phyloP scores from a whole-genome alignment of 35 echinoderm and acorn worm genomes.

The Amphiura filiformis region DNA sequence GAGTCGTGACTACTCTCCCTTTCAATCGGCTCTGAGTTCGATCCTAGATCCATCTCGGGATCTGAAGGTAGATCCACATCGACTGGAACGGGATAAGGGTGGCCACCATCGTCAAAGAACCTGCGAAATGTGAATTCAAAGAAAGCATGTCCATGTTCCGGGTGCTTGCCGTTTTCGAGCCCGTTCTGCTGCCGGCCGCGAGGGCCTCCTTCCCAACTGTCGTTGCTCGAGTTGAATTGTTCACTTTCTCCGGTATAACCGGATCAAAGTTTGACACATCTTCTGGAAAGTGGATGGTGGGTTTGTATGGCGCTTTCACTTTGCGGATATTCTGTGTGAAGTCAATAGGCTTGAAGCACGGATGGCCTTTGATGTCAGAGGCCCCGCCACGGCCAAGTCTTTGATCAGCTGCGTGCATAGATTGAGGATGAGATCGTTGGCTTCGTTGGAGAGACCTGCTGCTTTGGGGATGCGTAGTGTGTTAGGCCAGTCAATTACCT shows the following conservation, averaged over 20 bases:
- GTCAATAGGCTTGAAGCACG: constrained; percentile 64
- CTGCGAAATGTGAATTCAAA: constrained; percentile 89
- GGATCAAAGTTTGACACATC: constrained; percentile 98
- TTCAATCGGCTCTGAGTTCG: constrained; percentile 29
- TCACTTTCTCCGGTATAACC: constrained; percentile 66
- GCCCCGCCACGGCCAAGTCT: constrained; percentile 58
- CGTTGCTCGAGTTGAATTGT: constrained; percentile 60
- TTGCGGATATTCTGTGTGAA: constrained; percentile 78
- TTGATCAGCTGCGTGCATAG: constrained; percentile 70
- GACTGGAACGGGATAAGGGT: constrained; percentile 53
- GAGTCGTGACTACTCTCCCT: constrained; percentile 57
- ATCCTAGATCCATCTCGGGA: constrained; percentile 27
- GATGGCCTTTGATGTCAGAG: constrained; percentile 85
- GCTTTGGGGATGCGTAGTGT: constrained; percentile 65
- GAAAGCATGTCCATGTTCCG: constrained; percentile 85
- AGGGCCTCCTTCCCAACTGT: constrained; percentile 58
- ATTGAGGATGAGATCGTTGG: constrained; percentile 77
- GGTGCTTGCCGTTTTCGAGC: constrained; percentile 60
- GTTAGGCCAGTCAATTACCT: constrained; percentile 81
- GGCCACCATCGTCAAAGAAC: constrained; percentile 83
- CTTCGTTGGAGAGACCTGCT: constrained; percentile 72
- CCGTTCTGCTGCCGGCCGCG: constrained; percentile 20
- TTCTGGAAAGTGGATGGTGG: constrained; percentile 63
- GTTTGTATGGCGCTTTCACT: constrained; percentile 72
- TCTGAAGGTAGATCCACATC: background rate